Evolutionary conservation across 1,140 invertebrate species (phyloP).

Genomic region (Tetramorium alpestre): DNA sequence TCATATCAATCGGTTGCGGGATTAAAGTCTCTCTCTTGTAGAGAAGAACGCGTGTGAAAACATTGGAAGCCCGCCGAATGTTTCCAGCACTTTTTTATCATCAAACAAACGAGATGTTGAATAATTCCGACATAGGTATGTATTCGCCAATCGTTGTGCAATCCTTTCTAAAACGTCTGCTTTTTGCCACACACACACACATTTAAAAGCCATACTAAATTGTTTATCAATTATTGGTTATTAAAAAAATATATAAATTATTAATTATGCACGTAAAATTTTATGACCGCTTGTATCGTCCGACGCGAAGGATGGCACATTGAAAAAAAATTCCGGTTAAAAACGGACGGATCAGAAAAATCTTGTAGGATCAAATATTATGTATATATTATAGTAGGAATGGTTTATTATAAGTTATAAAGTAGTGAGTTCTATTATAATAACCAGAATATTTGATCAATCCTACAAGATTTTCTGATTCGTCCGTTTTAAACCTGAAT

Average conservation of each 20-base stretch:
- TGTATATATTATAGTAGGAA: no score
- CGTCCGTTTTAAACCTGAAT: no score
- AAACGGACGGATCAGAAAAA: no score
- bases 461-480: no score
- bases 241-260: constrained; percentile 30
- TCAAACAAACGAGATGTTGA: not conserved
- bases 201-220: not conserved
- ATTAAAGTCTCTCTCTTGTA: constrained; percentile 41
- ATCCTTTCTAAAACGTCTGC: not conserved
- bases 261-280: constrained; percentile 26
- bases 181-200: not conserved
- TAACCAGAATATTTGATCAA: no score
- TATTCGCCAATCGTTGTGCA: not conserved
- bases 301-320: not conserved
- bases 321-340: no score
- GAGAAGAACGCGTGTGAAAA: constrained; percentile 24
- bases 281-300: not conserved
- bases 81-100: not conserved
- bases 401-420: no score
- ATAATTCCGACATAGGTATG: not conserved
- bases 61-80: not conserved
- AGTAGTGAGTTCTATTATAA: no score
- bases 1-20: constrained; percentile 34
- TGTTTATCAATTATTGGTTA: not conserved
- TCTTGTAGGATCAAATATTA: no score